Base-by-base conservation (phyloP, 2,888 invertebrate species). In the Ommatoiulus sabulosus region DNA sequence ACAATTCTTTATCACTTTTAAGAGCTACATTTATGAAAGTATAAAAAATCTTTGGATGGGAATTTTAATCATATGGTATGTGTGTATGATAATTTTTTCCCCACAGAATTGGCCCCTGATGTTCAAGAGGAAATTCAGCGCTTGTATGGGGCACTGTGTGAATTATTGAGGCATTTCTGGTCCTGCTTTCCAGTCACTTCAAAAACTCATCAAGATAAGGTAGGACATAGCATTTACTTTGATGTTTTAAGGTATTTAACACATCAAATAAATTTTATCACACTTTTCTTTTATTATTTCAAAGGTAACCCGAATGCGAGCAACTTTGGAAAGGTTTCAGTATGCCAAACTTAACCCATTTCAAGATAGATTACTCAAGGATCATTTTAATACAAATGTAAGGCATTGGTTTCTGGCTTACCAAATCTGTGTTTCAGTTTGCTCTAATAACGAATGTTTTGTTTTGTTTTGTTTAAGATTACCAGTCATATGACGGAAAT, bases 81-180 rank as follows among this genome's bases (percentile, higher is more conserved):
- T 72, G 24, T 20, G n/a, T 20, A 57, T 57, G 0, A 17, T 17
- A 57, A 86, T 80, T n/a, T 87, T 89, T 89, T 44, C 84, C 80
- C 57, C 92, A 44, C 92, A 97, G 98, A 98, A 93, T 93, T 97
- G 91, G 96, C 98, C 89, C 97, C 97, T 8, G 92, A 97, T 91
- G 95, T 97, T 89, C 96, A 97, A 92, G 95, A 95, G 85, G 98
- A 99, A 91, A 93, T 99, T 15, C 95, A 96, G 89, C 95, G 96
- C 90, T 93, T 98, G 88, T 98, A 99, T 93, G 94, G 96, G 88
- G 97, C 97, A 0, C 94, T 97, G 5, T 96, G 97, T 90, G 99
- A 99, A 93, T 93, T 99, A 89, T 93, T 99, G 17, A 95, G 97
- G 89, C 98, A 99, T 93, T 97, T 99, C 93, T 99, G 99, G 99